These are phyloP conservation scores for Drosophila longiperda DNA, from an alignment of 2,888 invertebrate genomes.

Conservation along the genomic window DNA sequence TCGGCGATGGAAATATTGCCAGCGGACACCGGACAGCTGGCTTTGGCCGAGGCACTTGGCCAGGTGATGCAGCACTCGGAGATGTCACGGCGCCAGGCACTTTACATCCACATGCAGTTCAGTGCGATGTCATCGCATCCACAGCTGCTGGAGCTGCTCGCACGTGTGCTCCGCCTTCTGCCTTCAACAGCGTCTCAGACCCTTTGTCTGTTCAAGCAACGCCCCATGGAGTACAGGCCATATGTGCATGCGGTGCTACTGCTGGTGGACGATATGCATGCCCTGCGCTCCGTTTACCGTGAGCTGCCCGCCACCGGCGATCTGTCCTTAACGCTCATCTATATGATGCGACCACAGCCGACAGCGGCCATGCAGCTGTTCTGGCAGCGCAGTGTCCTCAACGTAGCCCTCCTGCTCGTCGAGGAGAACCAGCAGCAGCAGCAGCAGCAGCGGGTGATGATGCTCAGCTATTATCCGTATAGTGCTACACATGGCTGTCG, in stretches of 20 bases:
- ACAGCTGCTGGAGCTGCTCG: slow-evolving; percentile 41
- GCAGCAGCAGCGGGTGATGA: slow-evolving; percentile 32
- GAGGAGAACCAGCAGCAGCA: slow-evolving; percentile 1
- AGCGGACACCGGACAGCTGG: background rate
- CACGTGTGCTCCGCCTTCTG: slow-evolving; percentile 31
- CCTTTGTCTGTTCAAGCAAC: slow-evolving; percentile 28
- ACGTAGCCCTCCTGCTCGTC: slow-evolving; percentile 53
- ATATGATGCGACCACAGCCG: slow-evolving; percentile 53
- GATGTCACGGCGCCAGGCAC: slow-evolving; percentile 49
- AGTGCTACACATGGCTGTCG: slow-evolving; percentile 49
- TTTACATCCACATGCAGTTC: slow-evolving; percentile 52
- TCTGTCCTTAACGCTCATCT: slow-evolving; percentile 63
- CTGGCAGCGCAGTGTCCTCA: slow-evolving; percentile 68
- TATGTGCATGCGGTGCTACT: slow-evolving; percentile 59
- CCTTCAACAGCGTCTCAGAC: slow-evolving; percentile 11
- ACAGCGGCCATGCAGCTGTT: slow-evolving; percentile 51
- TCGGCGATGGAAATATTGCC: background rate
- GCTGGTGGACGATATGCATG: slow-evolving; percentile 58
- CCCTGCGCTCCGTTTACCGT: slow-evolving; percentile 46
- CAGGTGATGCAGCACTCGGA: slow-evolving; percentile 56
- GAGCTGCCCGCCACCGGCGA: slow-evolving; percentile 58
- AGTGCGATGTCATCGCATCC: slow-evolving; percentile 8
- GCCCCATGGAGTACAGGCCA: slow-evolving; percentile 49
- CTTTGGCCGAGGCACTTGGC: slow-evolving; percentile 30
- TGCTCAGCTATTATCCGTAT: slow-evolving; percentile 77